These are phyloP conservation scores for Caenorhabditis remanei DNA, from an alignment of 1,140 invertebrate species.

Conservation along the genomic window DNA sequence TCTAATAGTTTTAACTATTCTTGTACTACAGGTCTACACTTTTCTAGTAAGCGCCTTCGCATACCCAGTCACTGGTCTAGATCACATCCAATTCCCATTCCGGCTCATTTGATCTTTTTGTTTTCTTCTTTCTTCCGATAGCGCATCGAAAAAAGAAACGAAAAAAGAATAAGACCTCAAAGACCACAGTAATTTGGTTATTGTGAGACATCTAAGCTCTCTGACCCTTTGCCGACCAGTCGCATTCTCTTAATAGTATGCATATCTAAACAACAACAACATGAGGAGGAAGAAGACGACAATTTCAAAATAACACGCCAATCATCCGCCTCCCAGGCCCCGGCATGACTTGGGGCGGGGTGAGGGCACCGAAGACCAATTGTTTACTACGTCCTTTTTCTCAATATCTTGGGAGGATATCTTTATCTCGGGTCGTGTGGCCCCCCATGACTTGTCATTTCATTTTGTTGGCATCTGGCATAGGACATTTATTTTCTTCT, in stretches of 20 bases:
- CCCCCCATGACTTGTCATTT: background rate
- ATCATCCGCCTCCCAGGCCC: constrained; percentile 45
- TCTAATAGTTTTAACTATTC: too few relatives aligned
- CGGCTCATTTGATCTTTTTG: background rate
- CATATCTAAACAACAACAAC: constrained; percentile 49
- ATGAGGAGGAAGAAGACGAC: background rate
- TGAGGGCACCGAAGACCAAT: constrained; percentile 14
- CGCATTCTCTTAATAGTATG: background rate
- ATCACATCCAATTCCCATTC: background rate
- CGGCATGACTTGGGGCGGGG: background rate
- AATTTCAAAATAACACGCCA: constrained; percentile 32
- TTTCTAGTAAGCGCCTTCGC: too few relatives aligned
- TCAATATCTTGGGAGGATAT: constrained; percentile 36
- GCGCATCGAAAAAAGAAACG: too few relatives aligned
- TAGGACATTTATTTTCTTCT: background rate
- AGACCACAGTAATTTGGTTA: constrained; percentile 17
- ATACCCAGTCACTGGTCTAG: too few relatives aligned
- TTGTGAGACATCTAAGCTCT: constrained; percentile 7
- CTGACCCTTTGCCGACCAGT: background rate
- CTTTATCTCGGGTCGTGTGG: background rate
- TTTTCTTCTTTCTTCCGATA: background rate
- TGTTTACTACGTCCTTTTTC: constrained; percentile 18
- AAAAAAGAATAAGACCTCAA: background rate
- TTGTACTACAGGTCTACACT: too few relatives aligned
- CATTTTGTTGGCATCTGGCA: background rate